Evolutionary conservation across 1,140 invertebrate species (phyloP), one percentile per base, ranked within the genome.

Genomic region (Metaphire vulgaris): DNA sequence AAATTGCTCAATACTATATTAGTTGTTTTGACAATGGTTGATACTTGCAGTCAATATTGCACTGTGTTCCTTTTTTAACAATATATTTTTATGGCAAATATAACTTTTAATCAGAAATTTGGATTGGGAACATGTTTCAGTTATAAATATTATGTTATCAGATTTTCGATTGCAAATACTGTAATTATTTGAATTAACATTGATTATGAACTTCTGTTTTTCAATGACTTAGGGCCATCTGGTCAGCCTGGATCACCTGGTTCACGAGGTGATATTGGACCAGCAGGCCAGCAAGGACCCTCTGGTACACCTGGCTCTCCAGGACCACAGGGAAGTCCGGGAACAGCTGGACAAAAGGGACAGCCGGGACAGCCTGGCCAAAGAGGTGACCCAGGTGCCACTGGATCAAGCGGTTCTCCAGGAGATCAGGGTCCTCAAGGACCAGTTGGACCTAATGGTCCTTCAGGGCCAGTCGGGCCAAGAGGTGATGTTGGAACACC

Each of bases 241-340:
- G 83, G 66, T 87, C 87, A 72, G 88, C 91, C 76, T 91, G 92
- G 72, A 85, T 87, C 81, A 74, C 88, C 90, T 78, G 90, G 91
- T 69, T 87, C 86, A 71, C 89, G 92, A 84, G 93, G 93, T 90
- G 89, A 87, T 79, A 80, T 31, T 66, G 65, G 41, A 67, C 30
- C 78, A 33, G 81, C 83, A 80, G 80, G 80, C 21, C 26, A 16
- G n/a, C 28, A 34, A 30, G 93, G 92, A 28, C 15, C 21, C 32
- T n/a, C 74, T n/a, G 77, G 77, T 76, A 26, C 66, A 56, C 15
- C 74, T 33, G 77, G 77, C 21, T n/a, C 30, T 64, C 67, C 33
- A 64, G 75, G 75, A 14, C 21, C 30, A 2, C 31, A 33, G 29
- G 71, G 70, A 21, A 26, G n/a, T 2, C 70, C 15, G 21, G 30